Percentiles rank a stretch among this genome's conserved stretches.
Evolutionary conservation across 2,113 vertebrate species (phyloP).

Genomic region (Chaetops frenatus): DNA sequence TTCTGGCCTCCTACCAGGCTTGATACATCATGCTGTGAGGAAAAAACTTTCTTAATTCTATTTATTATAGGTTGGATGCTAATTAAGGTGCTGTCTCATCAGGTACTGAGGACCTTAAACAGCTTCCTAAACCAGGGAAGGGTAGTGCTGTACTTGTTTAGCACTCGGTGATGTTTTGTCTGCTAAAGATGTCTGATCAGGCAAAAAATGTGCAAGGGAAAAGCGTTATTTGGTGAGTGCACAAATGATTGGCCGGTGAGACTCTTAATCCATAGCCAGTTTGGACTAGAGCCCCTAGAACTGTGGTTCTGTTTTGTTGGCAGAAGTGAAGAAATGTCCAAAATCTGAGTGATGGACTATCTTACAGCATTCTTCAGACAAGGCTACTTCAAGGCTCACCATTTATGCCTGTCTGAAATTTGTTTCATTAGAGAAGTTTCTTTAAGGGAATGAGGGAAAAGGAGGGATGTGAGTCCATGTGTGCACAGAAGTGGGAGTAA

Average conservation of each 20-base stretch:
- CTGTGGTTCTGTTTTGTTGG: background rate
- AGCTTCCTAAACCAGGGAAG: background rate
- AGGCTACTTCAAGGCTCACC: background rate
- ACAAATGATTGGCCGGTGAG: background rate
- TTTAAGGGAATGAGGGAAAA: background rate
- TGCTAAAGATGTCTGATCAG: background rate
- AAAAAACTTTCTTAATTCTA: background rate
- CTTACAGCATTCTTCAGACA: background rate
- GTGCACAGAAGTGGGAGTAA: background rate
- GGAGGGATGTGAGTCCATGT: background rate
- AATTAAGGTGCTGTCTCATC: background rate
- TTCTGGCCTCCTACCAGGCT: background rate
- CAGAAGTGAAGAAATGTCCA: background rate
- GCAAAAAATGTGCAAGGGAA: background rate
- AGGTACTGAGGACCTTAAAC: background rate
- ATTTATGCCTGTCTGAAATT: background rate
- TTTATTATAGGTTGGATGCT: background rate
- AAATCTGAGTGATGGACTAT: background rate
- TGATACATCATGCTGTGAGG: background rate
- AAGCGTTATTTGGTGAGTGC: background rate
- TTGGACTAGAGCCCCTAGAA: background rate
- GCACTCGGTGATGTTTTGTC: background rate
- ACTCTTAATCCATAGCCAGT: background rate
- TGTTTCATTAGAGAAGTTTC: background rate
- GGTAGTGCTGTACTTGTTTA: background rate